Conservation (phyloP, 2,888 invertebrate genomes). For the Aspidiotus rigidus region DNA sequence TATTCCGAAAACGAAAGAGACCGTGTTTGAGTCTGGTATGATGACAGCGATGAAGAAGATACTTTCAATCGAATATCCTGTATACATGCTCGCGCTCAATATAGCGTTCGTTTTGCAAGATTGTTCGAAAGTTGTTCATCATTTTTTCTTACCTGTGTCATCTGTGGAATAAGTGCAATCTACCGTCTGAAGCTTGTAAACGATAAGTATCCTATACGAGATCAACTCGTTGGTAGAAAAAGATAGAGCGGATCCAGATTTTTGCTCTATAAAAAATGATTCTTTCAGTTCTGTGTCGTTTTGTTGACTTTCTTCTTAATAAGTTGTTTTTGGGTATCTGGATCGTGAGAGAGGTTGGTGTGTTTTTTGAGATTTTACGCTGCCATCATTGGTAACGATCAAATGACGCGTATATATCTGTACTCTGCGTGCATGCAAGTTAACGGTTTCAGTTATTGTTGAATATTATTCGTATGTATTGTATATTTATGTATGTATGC, state of each 20-base stretch:
- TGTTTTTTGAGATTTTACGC: not conserved
- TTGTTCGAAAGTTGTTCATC: not conserved
- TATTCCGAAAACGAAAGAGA: slow-evolving; percentile 29
- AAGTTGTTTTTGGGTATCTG: too few relatives aligned
- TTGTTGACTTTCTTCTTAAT: too few relatives aligned
- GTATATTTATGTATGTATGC: not conserved
- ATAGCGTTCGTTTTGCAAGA: not conserved
- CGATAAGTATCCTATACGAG: not conserved
- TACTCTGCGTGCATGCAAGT: not conserved
- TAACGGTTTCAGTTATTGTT: not conserved
- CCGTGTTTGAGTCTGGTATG: slow-evolving; percentile 29
- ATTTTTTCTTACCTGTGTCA: not conserved
- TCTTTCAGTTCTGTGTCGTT: too few relatives aligned
- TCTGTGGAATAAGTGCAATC: slow-evolving; percentile 1
- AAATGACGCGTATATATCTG: not conserved
- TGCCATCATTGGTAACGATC: not conserved
- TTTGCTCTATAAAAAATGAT: too few relatives aligned
- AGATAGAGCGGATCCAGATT: too few relatives aligned
- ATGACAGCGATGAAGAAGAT: not conserved
- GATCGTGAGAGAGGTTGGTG: too few relatives aligned
- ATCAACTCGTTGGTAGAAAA: too few relatives aligned
- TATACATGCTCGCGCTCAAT: slow-evolving; percentile 3
- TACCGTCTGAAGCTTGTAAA: not conserved
- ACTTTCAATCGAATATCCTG: not conserved
- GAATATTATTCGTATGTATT: not conserved